phyloP scores from a whole-genome alignment of 2,113 vertebrate species.

The Pteropus alecto region DNA sequence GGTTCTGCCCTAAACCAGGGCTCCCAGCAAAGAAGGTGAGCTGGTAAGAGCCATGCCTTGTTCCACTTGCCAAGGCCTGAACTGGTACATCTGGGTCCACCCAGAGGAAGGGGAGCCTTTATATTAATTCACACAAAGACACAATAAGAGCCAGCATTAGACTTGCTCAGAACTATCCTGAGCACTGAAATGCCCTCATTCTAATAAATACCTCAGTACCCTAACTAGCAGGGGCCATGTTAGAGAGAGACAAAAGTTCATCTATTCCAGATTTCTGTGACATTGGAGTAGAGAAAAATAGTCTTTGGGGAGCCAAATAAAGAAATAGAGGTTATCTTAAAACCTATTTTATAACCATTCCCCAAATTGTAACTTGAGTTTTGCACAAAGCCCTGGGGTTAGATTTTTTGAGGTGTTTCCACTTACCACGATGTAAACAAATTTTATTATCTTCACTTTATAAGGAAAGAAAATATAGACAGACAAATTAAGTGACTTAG shows the following conservation, averaged over 20 bases:
- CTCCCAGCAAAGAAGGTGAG: neutral
- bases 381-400: neutral
- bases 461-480: neutral
- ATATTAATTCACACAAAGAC: neutral
- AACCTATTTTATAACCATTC: neutral
- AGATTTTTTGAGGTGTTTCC: neutral
- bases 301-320: neutral
- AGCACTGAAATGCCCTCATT: neutral
- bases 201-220: neutral
- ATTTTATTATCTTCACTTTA: neutral
- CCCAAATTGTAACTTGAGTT: neutral
- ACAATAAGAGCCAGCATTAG: neutral
- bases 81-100: neutral
- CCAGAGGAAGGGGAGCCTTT: neutral
- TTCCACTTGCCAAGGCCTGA: neutral
- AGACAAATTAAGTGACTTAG: neutral
- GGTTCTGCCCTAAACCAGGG: neutral
- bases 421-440: neutral
- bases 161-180: neutral
- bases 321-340: neutral
- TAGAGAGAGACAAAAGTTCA: neutral
- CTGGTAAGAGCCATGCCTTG: neutral
- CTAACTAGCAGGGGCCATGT: too few relatives aligned
- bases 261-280: neutral
- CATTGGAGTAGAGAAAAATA: neutral